A percentile compares a stretch with the other conserved stretches of the same genome.
Evolutionary conservation across 2,797 vertebrate species (phyloP).

Genomic region (Hoplostethus mediterraneus): DNA sequence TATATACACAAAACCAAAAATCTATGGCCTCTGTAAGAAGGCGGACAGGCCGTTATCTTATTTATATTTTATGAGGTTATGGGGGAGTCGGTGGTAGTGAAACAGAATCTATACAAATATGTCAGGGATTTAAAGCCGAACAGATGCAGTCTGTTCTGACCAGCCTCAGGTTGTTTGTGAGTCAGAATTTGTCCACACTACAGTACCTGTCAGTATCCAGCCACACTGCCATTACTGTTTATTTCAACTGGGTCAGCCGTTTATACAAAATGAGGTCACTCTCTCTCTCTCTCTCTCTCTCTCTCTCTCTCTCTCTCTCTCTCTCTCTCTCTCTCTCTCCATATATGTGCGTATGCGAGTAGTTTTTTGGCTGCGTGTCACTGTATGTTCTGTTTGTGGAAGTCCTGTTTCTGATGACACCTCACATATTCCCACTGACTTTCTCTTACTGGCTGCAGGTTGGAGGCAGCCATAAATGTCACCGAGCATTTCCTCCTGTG

Average conservation of each 20-base stretch:
- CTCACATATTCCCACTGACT: not conserved
- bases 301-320: constrained; percentile 5
- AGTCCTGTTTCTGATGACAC: not conserved
- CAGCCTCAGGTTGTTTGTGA: not conserved
- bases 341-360: not conserved
- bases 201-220: not conserved
- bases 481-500: constrained; percentile 1
- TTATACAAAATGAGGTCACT: not conserved
- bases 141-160: not conserved
- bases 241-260: not conserved
- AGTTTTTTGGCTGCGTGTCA: constrained; percentile 1
- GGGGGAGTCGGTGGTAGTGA: constrained; percentile 34
- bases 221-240: not conserved
- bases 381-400: not conserved
- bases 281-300: not conserved
- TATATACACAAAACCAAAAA: constrained; percentile 58
- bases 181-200: not conserved
- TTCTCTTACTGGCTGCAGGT: constrained; percentile 1
- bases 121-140: constrained; percentile 27
- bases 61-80: constrained; percentile 47
- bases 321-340: not conserved
- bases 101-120: constrained; percentile 40
- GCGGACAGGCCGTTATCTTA: constrained; percentile 25
- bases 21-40: constrained; percentile 33
- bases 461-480: constrained; percentile 13